Base-by-base conservation (phyloP, 2,888 invertebrate genomes). In the Apodemia duryi region DNA sequence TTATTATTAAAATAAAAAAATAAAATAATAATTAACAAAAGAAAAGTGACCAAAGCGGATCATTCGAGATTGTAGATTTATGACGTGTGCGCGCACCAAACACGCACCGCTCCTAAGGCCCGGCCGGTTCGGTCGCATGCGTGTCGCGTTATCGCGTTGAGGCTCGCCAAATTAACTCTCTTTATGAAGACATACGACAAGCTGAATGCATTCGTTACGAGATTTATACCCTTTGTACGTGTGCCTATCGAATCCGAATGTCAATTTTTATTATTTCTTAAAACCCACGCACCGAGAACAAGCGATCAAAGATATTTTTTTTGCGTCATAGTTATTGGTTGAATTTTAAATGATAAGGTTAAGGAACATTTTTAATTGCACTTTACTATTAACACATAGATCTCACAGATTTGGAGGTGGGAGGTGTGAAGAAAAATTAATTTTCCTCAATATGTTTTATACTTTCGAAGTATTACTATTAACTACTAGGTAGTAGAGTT, bases 111-210 rank as follows among this genome's bases (percentile, higher is more conserved):
- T 74, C 81, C 81, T 79, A 35, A 69, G 68, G 68, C 76, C 75
- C 68, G 68, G 68, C 76, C 75, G 73, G 75, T 75, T 72, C 74
- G 73, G 70, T 74, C 74, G 76, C 76, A 79, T 84, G 86, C 85
- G 81, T 84, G 84, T 82, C 79, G 78, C 76, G 77, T 82, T 88
- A 87, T 86, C 86, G 77, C 76, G 68, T 35, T 49, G 71, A 71
- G 74, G 75, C 73, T 78, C 79, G 76, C 84, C 83, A 85, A 88
- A 86, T 88, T 86, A 86, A 88, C 78, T 75, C 78, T 73, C 80
- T 76, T 85, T 81, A 86, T 86, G 84, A 87, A 87, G 86, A 84
- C 82, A 79, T 83, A 82, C 79, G 81, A 79, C 81, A 75, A 72
- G 73, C 74, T 74, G 71, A 73, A 73, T 70, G 74, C 74, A 74